Evolutionary conservation across 2,888 invertebrate genomes (phyloP).

Genomic region (Colostygia pectinataria): DNA sequence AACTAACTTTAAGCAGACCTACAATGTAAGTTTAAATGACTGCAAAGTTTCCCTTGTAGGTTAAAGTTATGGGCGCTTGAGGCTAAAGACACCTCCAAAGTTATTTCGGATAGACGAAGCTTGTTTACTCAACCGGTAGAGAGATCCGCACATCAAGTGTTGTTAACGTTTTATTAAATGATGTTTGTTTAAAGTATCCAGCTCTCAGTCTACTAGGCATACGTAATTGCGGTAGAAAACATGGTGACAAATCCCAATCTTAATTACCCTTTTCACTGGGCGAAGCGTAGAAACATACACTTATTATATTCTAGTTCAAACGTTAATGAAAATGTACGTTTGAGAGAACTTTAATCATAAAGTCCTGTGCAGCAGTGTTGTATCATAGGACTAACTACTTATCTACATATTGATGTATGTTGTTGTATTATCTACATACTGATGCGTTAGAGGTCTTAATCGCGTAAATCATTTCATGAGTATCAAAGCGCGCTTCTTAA

Average conservation of each 20-base stretch:
- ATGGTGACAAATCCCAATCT: slow-evolving; percentile 20
- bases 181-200: background rate
- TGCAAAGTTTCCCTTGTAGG: too few species aligned
- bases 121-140: too few species aligned
- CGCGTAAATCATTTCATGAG: too few species aligned
- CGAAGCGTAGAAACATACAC: background rate
- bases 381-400: background rate
- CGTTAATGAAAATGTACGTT: slow-evolving; percentile 13
- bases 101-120: too few species aligned
- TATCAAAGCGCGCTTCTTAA: too few species aligned
- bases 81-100: too few species aligned
- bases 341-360: slow-evolving; percentile 17
- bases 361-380: background rate
- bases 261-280: slow-evolving; percentile 24
- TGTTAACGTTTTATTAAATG: background rate
- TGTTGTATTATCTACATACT: too few species aligned
- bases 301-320: slow-evolving; percentile 10
- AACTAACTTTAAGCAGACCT: too few species aligned
- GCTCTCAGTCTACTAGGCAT: slow-evolving; percentile 16
- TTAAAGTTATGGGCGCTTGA: too few species aligned
- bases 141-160: too few species aligned
- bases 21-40: too few species aligned
- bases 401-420: background rate
- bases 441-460: too few species aligned
- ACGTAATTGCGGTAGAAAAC: slow-evolving; percentile 27